Base-by-base conservation (phyloP, 2,113 vertebrate species). In the Lagopus muta region DNA sequence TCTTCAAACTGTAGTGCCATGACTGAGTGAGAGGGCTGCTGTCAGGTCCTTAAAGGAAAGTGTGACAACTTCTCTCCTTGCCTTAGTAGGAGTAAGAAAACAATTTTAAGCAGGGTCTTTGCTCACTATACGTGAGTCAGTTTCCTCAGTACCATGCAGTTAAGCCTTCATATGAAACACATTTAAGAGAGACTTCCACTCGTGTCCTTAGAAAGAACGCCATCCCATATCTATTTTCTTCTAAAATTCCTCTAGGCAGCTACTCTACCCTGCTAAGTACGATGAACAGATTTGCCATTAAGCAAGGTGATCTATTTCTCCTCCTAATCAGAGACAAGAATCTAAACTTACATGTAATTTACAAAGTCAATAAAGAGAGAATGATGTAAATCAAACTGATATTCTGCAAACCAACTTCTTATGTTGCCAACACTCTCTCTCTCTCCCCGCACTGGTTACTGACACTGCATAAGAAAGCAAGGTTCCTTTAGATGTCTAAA, bases 141-240 rank as follows among this genome's bases (percentile, higher is more conserved):
- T n/a, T 67, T n/a, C 47, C 52, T 34, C 28, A 30, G 18, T 10
- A 17, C 32, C 36, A 34, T 0, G 0, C 6, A 8, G 8, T 25
- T 88, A 65, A 62, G n/a, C 22, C 22, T 32, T 62, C 64, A 54
- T 8, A 54, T 3, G 13, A 77, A 79, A 36, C 6, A 11, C 18
- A 18, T 20, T 70, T 20, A 27, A 52, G 61, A 75, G 70, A 64
- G n/a, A 16, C 28, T 28, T 22, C 32, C 67, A 36, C 38, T 34
- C 62, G 57, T 69, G 34, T 4, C 47, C n/a, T 28, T 38, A 21
- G 16, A 70, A 62, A 74, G n/a, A 73, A 30, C 4, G 36, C 57
- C 16, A 7, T n/a, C 40, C 0, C 10, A 4, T 16, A 11, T 11
- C 24, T 54, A 28, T 30, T 18, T 69, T 52, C 47, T 52, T 16